phyloP scores from a whole-genome alignment of 2,113 vertebrate genomes.

The Montifringilla adamsi region DNA sequence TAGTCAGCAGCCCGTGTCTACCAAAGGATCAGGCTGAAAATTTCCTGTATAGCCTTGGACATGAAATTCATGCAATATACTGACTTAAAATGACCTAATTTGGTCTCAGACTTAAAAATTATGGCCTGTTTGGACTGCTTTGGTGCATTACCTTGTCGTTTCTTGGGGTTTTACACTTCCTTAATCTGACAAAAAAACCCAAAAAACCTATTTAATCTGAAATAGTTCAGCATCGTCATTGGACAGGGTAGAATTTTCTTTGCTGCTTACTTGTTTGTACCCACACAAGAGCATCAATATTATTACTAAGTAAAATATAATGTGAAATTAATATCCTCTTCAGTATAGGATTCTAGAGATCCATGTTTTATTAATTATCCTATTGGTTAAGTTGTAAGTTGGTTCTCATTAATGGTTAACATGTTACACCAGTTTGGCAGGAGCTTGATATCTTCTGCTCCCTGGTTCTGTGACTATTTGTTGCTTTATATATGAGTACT shows the following conservation, averaged over 20 bases:
- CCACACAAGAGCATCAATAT: neutral
- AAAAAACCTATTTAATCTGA: neutral
- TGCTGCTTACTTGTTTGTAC: neutral
- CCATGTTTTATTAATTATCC: neutral
- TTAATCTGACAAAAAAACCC: neutral
- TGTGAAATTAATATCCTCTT: neutral
- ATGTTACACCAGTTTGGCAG: neutral
- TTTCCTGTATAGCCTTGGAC: neutral
- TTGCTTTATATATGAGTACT: neutral
- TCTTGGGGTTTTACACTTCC: neutral
- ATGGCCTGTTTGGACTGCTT: neutral
- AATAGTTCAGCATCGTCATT: neutral
- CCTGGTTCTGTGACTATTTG: neutral
- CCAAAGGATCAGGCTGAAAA: neutral
- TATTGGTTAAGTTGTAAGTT: neutral
- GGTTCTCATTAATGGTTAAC: neutral
- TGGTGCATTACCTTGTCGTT: neutral
- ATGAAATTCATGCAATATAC: neutral
- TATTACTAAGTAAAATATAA: neutral
- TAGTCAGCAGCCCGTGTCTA: neutral
- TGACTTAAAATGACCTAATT: neutral
- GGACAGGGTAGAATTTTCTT: neutral
- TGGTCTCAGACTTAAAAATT: neutral
- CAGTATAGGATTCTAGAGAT: neutral
- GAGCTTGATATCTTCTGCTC: neutral